Evolutionary conservation across 2,797 vertebrate genomes (phyloP).

Genomic region (Pygocentrus nattereri): DNA sequence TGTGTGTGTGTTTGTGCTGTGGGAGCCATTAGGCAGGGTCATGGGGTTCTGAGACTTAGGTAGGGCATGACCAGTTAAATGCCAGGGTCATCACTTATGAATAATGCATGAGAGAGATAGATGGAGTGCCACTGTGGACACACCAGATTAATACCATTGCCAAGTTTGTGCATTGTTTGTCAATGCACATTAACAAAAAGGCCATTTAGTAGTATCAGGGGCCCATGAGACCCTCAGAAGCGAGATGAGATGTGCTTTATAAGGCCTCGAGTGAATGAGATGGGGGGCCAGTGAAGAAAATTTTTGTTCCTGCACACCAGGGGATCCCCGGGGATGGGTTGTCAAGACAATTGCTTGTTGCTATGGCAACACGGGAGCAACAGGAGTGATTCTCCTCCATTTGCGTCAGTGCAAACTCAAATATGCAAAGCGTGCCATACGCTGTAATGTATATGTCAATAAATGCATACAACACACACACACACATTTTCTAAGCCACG

Average conservation of each 20-base stretch:
- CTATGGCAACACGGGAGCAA: constrained; percentile 74
- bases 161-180: constrained; percentile 32
- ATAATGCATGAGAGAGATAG: constrained; percentile 49
- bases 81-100: constrained; percentile 47
- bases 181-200: constrained; percentile 13
- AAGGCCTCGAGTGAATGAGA: constrained; percentile 44
- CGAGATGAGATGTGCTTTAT: constrained; percentile 38
- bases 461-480: background rate
- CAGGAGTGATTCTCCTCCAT: constrained; percentile 64
- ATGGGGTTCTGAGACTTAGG: constrained; percentile 19
- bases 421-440: background rate
- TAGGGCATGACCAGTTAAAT: constrained; percentile 35
- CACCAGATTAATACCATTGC: constrained; percentile 10
- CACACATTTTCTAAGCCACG: too few relatives aligned
- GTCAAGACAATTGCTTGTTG: constrained; percentile 73
- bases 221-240: constrained; percentile 13
- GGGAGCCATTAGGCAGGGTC: constrained; percentile 28
- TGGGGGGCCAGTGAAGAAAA: constrained; percentile 26
- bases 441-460: constrained; percentile 2
- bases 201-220: background rate
- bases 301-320: constrained; percentile 42
- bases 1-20: constrained; percentile 31
- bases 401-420: constrained; percentile 22
- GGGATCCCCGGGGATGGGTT: constrained; percentile 68
- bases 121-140: constrained; percentile 37